Evolutionary conservation across 2,888 invertebrate genomes (phyloP).

Genomic region (Fragum sueziense): DNA sequence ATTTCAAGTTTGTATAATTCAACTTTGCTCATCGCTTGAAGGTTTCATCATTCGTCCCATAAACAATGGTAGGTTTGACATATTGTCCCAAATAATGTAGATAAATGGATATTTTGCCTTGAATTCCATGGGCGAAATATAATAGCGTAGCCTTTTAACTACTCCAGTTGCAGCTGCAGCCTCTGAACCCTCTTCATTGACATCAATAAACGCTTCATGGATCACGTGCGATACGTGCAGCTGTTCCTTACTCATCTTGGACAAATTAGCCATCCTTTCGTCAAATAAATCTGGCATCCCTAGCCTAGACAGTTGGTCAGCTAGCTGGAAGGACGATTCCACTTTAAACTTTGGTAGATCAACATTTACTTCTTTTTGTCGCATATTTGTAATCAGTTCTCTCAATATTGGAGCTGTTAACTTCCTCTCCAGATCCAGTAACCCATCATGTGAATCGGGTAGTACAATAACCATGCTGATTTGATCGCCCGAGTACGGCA

Average conservation of each 20-base stretch:
- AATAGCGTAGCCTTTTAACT: conserved; percentile 46
- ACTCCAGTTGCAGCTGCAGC: conserved; percentile 78
- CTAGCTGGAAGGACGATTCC: conserved; percentile 64
- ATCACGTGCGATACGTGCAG: conserved; percentile 73
- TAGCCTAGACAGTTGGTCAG: conserved; percentile 60
- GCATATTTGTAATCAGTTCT: conserved; percentile 8
- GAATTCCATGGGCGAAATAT: conserved; percentile 50
- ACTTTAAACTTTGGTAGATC: conserved; percentile 74
- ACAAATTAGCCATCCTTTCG: conserved; percentile 71
- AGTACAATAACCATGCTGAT: conserved; percentile 76
- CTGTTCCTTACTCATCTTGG: conserved; percentile 69
- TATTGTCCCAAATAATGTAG: conserved; percentile 72
- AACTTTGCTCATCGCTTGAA: not conserved
- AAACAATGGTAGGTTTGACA: conserved; percentile 62
- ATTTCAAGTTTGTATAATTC: no score
- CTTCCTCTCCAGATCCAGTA: conserved; percentile 63
- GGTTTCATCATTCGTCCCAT: conserved; percentile 56
- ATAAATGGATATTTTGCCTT: conserved; percentile 77
- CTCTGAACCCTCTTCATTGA: conserved; percentile 80
- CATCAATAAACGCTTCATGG: conserved; percentile 80
- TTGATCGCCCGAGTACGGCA: conserved; percentile 85
- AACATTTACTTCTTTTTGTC: conserved; percentile 40
- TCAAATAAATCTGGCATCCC: conserved; percentile 76
- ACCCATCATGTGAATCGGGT: conserved; percentile 70
- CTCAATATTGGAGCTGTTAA: conserved; percentile 39